Percentiles rank a stretch among this genome's conserved stretches.
Conservation (phyloP, 2,797 vertebrate genomes). For the Silurus lanzhouensis region DNA sequence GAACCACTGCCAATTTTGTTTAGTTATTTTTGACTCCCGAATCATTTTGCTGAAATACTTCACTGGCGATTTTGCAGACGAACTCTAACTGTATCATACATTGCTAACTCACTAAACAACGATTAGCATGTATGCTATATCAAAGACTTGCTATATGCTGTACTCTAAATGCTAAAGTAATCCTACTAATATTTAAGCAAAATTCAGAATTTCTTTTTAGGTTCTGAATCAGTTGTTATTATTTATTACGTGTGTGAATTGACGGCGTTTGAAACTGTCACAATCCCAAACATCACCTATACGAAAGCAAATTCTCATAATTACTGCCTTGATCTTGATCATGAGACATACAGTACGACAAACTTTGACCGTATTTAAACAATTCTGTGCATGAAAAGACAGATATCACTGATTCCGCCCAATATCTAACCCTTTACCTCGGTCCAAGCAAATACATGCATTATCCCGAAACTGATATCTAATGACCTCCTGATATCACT, state of each 20-base stretch:
- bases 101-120: neutral
- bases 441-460: slow-evolving; percentile 2
- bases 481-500: neutral
- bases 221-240: neutral
- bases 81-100: neutral
- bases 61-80: neutral
- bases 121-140: neutral
- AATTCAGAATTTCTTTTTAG: neutral
- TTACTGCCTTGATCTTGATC: neutral
- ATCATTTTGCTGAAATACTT: neutral
- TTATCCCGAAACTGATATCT: neutral
- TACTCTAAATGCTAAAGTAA: neutral
- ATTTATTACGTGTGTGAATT: neutral
- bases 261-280: neutral
- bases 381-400: slow-evolving; percentile 13
- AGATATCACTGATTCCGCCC: slow-evolving; percentile 9
- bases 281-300: neutral
- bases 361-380: slow-evolving; percentile 17
- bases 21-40: neutral
- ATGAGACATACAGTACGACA: neutral
- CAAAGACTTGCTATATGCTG: neutral
- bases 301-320: neutral
- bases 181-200: neutral
- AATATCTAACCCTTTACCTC: neutral
- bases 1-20: neutral